Percentiles rank a stretch among this genome's conserved stretches.
Conservation (phyloP, 2,888 invertebrate genomes). For the Azorinus chamasolen region DNA sequence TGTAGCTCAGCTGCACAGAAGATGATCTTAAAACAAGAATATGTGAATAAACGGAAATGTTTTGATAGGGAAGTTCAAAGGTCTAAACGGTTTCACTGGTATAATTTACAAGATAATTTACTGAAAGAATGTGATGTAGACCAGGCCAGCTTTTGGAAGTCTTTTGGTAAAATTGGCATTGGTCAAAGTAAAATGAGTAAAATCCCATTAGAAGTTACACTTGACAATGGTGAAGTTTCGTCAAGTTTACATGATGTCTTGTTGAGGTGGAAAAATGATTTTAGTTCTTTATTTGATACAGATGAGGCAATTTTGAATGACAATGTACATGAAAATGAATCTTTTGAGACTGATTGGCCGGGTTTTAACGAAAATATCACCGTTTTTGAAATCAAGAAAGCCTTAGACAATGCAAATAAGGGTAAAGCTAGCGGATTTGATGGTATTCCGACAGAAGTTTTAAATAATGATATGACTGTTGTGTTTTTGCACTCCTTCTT, state of each 20-base stretch:
- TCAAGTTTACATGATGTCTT: neutral
- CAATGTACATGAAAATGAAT: neutral
- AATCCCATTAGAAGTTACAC: neutral
- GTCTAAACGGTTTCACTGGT: slow-evolving; percentile 8
- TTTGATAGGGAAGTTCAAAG: slow-evolving; percentile 6
- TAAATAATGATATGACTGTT: slow-evolving; percentile 34
- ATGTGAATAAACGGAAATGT: neutral
- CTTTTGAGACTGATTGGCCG: neutral
- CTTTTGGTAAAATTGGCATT: slow-evolving; percentile 1
- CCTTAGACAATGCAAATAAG: slow-evolving; percentile 25
- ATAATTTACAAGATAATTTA: neutral
- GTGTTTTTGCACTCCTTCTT: slow-evolving; percentile 30
- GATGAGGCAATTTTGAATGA: neutral
- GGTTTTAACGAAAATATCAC: slow-evolving; percentile 25
- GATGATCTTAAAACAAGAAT: neutral
- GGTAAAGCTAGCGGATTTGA: slow-evolving; percentile 36
- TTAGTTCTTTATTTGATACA: slow-evolving; percentile 5
- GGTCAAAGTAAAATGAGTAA: neutral
- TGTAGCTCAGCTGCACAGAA: neutral
- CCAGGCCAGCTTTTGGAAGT: slow-evolving; percentile 1
- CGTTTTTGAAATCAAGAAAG: slow-evolving; percentile 27
- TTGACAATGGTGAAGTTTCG: neutral
- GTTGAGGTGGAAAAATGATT: slow-evolving; percentile 1
- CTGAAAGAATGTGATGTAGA: neutral
- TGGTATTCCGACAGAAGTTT: slow-evolving; percentile 23